Percentiles rank a stretch among this genome's conserved stretches.
Evolutionary conservation across 2,888 invertebrate genomes (phyloP).

Genomic region (Ectemnius continuus): DNA sequence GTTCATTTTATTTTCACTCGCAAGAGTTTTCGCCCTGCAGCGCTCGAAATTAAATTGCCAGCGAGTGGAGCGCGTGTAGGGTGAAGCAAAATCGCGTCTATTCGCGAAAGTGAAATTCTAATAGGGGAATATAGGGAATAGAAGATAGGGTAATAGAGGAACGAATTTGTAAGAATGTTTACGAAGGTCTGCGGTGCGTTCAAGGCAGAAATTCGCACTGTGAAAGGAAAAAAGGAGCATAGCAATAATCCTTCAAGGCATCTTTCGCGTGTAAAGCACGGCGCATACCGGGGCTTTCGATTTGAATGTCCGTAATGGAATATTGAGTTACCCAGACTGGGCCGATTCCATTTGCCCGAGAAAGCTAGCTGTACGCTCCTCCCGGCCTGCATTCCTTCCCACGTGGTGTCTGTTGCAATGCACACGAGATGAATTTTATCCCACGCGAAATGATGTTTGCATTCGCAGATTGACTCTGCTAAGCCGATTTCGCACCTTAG

Average conservation of each 20-base stretch:
- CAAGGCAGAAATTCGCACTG: too few relatives aligned
- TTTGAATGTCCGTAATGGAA: conserved; percentile 50
- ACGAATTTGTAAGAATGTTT: too few relatives aligned
- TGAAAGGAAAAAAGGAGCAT: too few relatives aligned
- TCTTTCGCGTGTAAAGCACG: conserved; percentile 34
- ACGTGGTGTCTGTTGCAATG: conserved; percentile 41
- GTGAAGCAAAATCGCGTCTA: too few relatives aligned
- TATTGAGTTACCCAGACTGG: conserved; percentile 53
- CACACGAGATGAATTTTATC: conserved; percentile 26
- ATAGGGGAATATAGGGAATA: too few relatives aligned
- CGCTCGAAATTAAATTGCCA: too few relatives aligned
- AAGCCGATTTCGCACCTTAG: background rate
- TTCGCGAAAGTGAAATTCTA: too few relatives aligned
- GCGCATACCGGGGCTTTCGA: conserved; percentile 23
- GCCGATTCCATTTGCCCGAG: conserved; percentile 33
- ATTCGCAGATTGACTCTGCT: background rate
- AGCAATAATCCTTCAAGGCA: conserved; percentile 28
- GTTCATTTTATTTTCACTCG: too few relatives aligned
- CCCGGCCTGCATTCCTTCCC: conserved; percentile 5
- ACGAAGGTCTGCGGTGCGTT: too few relatives aligned
- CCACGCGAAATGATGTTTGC: background rate
- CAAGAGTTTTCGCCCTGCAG: too few relatives aligned
- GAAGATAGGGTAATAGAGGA: too few relatives aligned
- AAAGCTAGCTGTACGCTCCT: conserved; percentile 19
- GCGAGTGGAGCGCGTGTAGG: too few relatives aligned